Evolutionary conservation across 1,140 invertebrate species (phyloP).

Genomic region (Cepaea nemoralis): DNA sequence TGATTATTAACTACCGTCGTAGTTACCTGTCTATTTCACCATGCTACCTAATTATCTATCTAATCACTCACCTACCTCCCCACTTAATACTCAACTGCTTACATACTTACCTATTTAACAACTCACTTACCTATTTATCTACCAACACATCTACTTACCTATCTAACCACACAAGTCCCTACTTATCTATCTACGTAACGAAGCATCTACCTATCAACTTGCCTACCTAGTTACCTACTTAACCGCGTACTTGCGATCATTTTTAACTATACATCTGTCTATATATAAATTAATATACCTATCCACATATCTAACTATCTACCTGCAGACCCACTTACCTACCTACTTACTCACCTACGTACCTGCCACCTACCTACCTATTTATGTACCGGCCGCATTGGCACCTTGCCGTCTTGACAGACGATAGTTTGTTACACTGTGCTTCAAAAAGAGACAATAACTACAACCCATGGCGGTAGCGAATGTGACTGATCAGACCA

Average conservation of each 20-base stretch:
- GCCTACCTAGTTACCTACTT: neutral
- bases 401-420: no score
- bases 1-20: no score
- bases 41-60: no score
- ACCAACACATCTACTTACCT: neutral
- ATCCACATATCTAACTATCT: slow-evolving; percentile 9
- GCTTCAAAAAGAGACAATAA: no score
- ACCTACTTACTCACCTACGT: no score
- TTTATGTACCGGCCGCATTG: no score
- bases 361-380: no score
- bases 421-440: no score
- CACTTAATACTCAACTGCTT: neutral
- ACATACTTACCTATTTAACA: neutral
- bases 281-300: neutral
- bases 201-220: neutral
- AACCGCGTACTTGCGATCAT: neutral
- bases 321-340: neutral
- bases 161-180: neutral
- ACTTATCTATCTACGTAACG: neutral
- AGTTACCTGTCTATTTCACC: no score
- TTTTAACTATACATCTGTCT: neutral
- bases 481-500: no score
- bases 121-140: no score
- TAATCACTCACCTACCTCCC: neutral
- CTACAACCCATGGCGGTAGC: no score